Evolutionary conservation across 2,113 vertebrate species (phyloP).

Genomic region (Hydrochoerus hydrochaeris): DNA sequence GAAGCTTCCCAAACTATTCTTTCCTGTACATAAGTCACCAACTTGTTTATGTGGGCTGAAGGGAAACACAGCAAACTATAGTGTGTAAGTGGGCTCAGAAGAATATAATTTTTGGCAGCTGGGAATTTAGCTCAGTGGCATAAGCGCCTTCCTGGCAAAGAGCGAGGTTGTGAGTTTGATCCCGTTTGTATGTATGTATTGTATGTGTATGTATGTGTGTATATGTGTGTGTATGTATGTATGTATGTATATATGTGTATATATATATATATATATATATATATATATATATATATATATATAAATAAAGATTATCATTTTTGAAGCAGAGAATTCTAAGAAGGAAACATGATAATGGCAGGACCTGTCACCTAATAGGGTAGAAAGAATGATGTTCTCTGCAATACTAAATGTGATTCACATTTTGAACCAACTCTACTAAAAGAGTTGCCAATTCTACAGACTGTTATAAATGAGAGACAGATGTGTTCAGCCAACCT

Average conservation of each 20-base stretch:
- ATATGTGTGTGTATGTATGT: too few species aligned
- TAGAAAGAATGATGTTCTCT: neutral
- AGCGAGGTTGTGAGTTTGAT: too few species aligned
- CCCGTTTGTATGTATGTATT: too few species aligned
- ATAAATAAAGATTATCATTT: too few species aligned
- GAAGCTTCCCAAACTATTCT: neutral
- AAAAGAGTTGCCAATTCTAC: neutral
- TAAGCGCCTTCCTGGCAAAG: too few species aligned
- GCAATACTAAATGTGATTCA: neutral
- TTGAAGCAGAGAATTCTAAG: slow-evolving; percentile 33
- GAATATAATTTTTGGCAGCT: neutral
- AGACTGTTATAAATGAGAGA: neutral
- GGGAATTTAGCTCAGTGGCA: too few species aligned
- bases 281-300: too few species aligned
- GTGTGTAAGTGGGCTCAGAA: neutral
- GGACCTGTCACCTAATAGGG: neutral
- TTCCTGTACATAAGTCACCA: neutral
- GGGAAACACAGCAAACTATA: neutral
- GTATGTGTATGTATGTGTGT: too few species aligned
- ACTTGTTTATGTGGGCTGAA: neutral
- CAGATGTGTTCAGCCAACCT: neutral
- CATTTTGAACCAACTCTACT: slow-evolving; percentile 9
- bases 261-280: too few species aligned
- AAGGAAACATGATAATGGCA: neutral
- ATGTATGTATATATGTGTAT: too few species aligned